A percentile compares a stretch with the other conserved stretches of the same genome.
Evolutionary conservation across 2,888 invertebrate genomes (phyloP).

Genomic region (Drosophila buzzatii): DNA sequence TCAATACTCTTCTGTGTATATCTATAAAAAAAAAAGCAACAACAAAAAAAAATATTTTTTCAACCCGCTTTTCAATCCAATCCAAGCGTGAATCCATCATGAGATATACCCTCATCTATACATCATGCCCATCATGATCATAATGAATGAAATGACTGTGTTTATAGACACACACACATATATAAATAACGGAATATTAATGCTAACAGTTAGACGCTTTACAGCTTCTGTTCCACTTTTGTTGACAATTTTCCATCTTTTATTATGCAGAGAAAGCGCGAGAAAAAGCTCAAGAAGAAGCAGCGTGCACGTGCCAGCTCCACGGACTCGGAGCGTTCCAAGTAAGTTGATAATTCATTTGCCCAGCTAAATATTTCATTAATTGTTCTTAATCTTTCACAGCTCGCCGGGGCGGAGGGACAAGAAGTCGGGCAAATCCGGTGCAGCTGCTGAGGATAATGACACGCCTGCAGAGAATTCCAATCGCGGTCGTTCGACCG

Average conservation of each 20-base stretch:
- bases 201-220: conserved; percentile 66
- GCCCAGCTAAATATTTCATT: neutral
- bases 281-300: conserved; percentile 87
- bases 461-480: conserved; percentile 64
- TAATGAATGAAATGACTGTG: conserved; percentile 46
- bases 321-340: conserved; percentile 87
- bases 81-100: conserved; percentile 17
- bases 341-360: conserved; percentile 82
- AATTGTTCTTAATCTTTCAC: neutral
- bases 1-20: conserved; percentile 9
- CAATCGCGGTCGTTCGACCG: conserved; percentile 78
- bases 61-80: conserved; percentile 12
- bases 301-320: conserved; percentile 83
- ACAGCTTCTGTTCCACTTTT: conserved; percentile 2
- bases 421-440: conserved; percentile 47
- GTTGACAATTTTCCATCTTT: conserved; percentile 45
- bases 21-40: conserved; percentile 1
- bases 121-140: conserved; percentile 44
- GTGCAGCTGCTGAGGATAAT: conserved; percentile 25
- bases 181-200: conserved; percentile 30
- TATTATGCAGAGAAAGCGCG: conserved; percentile 87
- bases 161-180: conserved; percentile 38
- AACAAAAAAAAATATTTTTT: conserved; percentile 3
- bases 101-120: conserved; percentile 25
- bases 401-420: conserved; percentile 69